Base-by-base conservation (phyloP, 2,797 vertebrate genomes). In the Sus cebifrons region DNA sequence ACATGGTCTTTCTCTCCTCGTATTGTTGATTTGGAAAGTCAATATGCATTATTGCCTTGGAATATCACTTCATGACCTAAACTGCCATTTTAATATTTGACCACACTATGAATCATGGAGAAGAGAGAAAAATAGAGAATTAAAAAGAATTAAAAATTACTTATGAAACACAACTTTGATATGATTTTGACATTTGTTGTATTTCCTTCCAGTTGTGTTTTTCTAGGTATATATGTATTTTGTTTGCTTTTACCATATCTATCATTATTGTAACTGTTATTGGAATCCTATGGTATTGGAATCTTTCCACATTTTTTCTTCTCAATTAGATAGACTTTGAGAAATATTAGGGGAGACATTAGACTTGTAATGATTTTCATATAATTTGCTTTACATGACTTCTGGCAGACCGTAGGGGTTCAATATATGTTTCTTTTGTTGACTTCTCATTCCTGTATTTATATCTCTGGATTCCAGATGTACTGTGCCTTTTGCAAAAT, bases 31-130 rank as follows among this genome's bases (percentile, higher is more conserved):
- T 64, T 92, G 23, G 52, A 52, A 94, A 87, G 67, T 58, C 62
- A 67, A 36, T 13, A 9, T 23, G 20, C 16, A 64, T 82, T 32
- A 4, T 20, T 16, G 27, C 21, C 15, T 14, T 68, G 18, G 13
- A 85, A 44, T 40, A 78, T 68, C 71, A 79, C 23, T 64, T 70
- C 20, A 17, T 83, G 58, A 16, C 40, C 79, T 82, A 64, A 70
- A 79, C 25, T 64, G 29, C 65, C 27, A 84, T 56, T 84, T 89
- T 92, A 78, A 25, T 60, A 78, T 64, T 88, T 88, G 73, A 70
- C 10, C 21, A 32, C 16, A 74, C 49, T 44, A 52, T 58, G 18
- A 27, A 58, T 18, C 58, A 56, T n/a, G 9, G 29, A 52, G 54
- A 64, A 65, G 49, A 85, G 14, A 67, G 54, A 70, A 58, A 85